Base-by-base conservation (phyloP, 2,797 vertebrate genomes). In the Natrix natrix region DNA sequence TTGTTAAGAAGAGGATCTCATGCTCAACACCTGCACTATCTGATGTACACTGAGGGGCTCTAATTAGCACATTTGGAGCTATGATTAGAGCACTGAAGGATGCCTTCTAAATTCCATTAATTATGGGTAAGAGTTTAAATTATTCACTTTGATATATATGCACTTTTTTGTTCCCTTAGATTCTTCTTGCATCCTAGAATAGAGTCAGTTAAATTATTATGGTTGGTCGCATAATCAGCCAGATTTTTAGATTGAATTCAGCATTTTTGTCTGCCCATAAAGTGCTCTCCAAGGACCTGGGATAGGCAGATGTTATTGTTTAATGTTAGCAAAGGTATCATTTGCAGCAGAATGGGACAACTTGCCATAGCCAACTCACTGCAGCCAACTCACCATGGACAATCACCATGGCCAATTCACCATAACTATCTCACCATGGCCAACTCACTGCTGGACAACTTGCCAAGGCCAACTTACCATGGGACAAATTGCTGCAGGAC, bases 81-180 rank as follows among this genome's bases (percentile, higher is more conserved):
- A 95, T 97, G 97, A 98, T 97, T 97, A 97, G 97, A 96, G 94
- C 96, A 96, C 96, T 95, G 95, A 93, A 95, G 97, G 96, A 98
- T 97, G 95, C 93, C 56, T 96, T 97, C 96, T 96, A 97, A 97
- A 96, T 97, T 95, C 95, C 94, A 97, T 97, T 97, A 98, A 97
- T 97, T 98, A 98, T 97, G 96, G 94, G 98, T 97, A 94, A 96
- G 96, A 97, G 97, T 96, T 97, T 98, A 97, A 97, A 98, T 98
- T 97, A 97, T 97, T 97, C 97, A 97, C 96, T 97, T 96, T 95
- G 96, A 96, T 97, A 96, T 95, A 96, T 97, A 37, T 96, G 93
- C 61, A 88, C 94, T 96, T 98, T 97, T 97, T 97, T 97, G 97
- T 97, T 96, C 93, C 87, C 95, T 95, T 95, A 96, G 96, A 93